These are phyloP conservation scores for Luidia sarsii DNA, from an alignment of 53 echinoderm and acorn worm species.

Conservation along the genomic window DNA sequence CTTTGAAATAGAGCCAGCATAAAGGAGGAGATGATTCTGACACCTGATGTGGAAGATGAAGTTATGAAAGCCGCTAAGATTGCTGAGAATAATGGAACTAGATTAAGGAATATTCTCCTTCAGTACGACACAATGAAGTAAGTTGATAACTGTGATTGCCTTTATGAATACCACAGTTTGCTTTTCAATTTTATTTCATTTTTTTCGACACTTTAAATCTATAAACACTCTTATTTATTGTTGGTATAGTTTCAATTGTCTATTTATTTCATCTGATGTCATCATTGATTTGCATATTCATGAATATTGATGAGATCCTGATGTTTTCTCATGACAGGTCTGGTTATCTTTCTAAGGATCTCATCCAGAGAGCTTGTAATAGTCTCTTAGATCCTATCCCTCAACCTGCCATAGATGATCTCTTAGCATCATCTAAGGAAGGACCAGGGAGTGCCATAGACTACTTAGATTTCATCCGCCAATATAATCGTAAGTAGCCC, in stretches of 20 bases:
- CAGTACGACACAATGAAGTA: constrained; percentile 79
- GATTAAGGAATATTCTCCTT: constrained; percentile 68
- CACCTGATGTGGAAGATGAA: constrained; percentile 54
- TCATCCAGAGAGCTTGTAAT: constrained; percentile 68
- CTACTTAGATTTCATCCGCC: constrained; percentile 83
- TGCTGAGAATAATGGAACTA: constrained; percentile 56
- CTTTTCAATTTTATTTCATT: too few relatives aligned
- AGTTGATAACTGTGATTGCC: too few relatives aligned
- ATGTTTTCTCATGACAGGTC: constrained; percentile 59
- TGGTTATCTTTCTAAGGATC: constrained; percentile 76
- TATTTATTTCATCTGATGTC: too few relatives aligned
- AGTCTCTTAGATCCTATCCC: constrained; percentile 82
- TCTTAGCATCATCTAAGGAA: constrained; percentile 54
- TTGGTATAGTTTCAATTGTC: too few relatives aligned
- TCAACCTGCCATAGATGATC: constrained; percentile 56
- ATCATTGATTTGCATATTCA: too few relatives aligned
- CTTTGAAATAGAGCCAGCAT: constrained; percentile 51
- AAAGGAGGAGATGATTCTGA: constrained; percentile 62
- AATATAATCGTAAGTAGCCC: constrained; percentile 72
- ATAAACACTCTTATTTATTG: too few relatives aligned
- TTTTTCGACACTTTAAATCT: too few relatives aligned
- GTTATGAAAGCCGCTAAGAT: constrained; percentile 28
- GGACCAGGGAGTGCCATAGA: constrained; percentile 74
- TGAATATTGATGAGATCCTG: too few relatives aligned
- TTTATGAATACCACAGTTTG: too few relatives aligned